Evolutionary conservation across 2,797 vertebrate species (phyloP).

Genomic region (Hemitrygon akajei): DNA sequence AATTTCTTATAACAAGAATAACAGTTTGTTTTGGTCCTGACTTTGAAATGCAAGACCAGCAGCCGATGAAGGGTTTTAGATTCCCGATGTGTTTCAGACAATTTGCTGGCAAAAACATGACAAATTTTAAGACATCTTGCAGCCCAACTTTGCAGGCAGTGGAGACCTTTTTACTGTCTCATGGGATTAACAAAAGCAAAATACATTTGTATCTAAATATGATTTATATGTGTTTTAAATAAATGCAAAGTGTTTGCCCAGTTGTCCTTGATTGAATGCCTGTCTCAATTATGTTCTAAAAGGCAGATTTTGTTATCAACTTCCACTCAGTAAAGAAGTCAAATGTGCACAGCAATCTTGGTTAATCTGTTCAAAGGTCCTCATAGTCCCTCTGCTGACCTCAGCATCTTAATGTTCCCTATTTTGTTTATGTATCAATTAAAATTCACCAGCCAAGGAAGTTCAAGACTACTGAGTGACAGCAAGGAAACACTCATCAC

Average conservation of each 20-base stretch:
- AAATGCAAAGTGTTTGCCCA: neutral
- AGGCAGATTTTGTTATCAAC: neutral
- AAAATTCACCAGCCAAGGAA: neutral
- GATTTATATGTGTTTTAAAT: neutral
- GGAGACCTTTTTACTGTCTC: neutral
- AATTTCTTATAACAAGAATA: too few relatives aligned
- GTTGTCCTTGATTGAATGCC: neutral
- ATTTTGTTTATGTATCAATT: neutral
- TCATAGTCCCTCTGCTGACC: neutral
- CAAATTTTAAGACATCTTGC: neutral
- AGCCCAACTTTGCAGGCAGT: neutral
- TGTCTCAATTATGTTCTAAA: neutral
- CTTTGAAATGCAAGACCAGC: too few relatives aligned
- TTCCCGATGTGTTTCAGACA: too few relatives aligned
- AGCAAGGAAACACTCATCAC: too few relatives aligned
- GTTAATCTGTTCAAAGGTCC: neutral
- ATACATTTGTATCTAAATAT: neutral
- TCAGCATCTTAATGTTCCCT: neutral
- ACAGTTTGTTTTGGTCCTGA: too few relatives aligned
- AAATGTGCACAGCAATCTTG: neutral
- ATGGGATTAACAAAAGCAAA: neutral
- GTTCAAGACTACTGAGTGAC: neutral
- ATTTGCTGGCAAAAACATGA: too few relatives aligned
- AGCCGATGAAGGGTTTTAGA: neutral
- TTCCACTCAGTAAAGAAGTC: neutral